These are phyloP conservation scores for Artemia sp. DNA, from an alignment of 2,888 invertebrate genomes.

Conservation along the genomic window DNA sequence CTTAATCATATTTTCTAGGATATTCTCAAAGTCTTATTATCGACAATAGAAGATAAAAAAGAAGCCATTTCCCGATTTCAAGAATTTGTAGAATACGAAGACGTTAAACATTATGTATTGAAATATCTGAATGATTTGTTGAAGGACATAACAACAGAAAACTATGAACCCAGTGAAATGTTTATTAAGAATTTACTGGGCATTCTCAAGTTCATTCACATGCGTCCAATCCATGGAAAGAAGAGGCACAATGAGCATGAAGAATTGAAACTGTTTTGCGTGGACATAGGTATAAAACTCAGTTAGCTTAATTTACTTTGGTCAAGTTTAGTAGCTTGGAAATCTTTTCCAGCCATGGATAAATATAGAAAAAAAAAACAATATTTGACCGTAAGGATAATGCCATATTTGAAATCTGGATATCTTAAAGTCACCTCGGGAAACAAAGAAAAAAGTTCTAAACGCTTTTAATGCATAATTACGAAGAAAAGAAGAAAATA, in stretches of 20 bases:
- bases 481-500: no score
- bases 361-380: no score
- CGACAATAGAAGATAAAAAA: slow-evolving; percentile 43
- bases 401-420: no score
- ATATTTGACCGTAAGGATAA: no score
- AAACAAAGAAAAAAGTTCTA: no score
- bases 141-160: slow-evolving; percentile 34
- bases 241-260: not conserved
- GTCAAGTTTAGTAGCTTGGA: no score
- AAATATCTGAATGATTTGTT: slow-evolving; percentile 39
- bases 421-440: no score
- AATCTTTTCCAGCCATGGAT: no score
- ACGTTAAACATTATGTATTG: slow-evolving; percentile 55
- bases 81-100: slow-evolving; percentile 54
- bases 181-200: slow-evolving; percentile 47
- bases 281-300: slow-evolving; percentile 27
- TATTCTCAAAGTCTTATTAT: slow-evolving; percentile 46
- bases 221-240: slow-evolving; percentile 26
- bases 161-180: slow-evolving; percentile 38
- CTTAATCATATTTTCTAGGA: slow-evolving; percentile 33
- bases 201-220: slow-evolving; percentile 41
- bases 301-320: no score
- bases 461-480: no score
- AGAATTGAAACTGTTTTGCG: not conserved
- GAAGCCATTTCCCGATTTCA: slow-evolving; percentile 49